Percentiles rank a stretch among this genome's conserved stretches.
These are phyloP conservation scores for Microctenopoma stevenorrisi DNA, from an alignment of 2,797 vertebrate genomes.

Conservation along the genomic window DNA sequence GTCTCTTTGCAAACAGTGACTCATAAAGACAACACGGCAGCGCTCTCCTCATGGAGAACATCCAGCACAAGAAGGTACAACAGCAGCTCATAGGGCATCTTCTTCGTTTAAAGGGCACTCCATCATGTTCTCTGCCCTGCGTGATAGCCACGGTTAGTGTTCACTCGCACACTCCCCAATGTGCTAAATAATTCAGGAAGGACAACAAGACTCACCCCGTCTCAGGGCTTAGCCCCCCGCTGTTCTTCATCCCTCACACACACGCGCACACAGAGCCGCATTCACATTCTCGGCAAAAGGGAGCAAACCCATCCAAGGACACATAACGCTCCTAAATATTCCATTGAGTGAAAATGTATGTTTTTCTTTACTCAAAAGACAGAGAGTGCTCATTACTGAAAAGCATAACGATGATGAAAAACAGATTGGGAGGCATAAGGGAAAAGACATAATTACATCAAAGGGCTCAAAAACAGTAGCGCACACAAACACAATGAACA, in stretches of 20 bases:
- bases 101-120: no score
- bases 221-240: conserved; percentile 71
- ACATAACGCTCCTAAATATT: conserved; percentile 69
- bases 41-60: conserved; percentile 10
- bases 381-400: conserved; percentile 74
- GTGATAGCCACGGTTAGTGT: conserved; percentile 46
- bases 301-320: conserved; percentile 63
- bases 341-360: conserved; percentile 66
- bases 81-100: no score
- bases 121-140: neutral
- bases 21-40: neutral
- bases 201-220: conserved; percentile 73
- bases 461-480: conserved; percentile 55
- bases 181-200: conserved; percentile 79
- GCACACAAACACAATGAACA: conserved; percentile 38
- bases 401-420: conserved; percentile 73
- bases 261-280: conserved; percentile 4
- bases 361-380: conserved; percentile 70
- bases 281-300: conserved; percentile 51
- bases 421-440: conserved; percentile 66
- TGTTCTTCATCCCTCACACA: conserved; percentile 48
- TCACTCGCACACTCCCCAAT: conserved; percentile 46
- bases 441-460: conserved; percentile 74
- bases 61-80: no score
- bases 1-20: conserved; percentile 7